phyloP scores from a whole-genome alignment of 2,113 vertebrate species.

The Ranitomeya imitator region DNA sequence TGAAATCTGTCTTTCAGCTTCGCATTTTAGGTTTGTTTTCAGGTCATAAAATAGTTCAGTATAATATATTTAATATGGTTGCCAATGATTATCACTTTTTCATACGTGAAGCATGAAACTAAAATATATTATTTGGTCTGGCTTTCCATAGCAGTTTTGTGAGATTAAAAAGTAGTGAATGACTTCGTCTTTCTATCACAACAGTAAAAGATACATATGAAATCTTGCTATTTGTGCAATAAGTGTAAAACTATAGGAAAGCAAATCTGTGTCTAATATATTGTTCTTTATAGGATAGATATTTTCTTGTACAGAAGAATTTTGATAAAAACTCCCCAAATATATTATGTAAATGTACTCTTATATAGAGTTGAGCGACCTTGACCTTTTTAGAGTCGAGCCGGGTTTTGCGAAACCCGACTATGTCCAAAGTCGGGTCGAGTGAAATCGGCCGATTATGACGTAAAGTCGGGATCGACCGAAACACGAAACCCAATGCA shows the following conservation, averaged over 20 bases:
- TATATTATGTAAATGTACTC: background rate
- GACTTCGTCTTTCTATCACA: background rate
- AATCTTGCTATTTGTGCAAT: background rate
- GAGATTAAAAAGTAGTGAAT: background rate
- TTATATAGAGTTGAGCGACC: too few relatives aligned
- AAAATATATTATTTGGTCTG: constrained; percentile 3
- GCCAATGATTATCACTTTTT: constrained; percentile 32
- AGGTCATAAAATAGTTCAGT: constrained; percentile 41
- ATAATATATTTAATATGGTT: constrained; percentile 22
- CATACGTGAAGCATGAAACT: constrained; percentile 11
- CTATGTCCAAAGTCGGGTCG: too few relatives aligned
- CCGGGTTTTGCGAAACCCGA: too few relatives aligned
- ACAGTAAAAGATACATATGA: background rate
- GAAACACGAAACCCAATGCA: too few relatives aligned
- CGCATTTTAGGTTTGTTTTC: constrained; percentile 33
- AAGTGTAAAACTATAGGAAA: background rate
- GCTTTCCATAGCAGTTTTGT: background rate
- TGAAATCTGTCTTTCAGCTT: constrained; percentile 23
- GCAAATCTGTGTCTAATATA: background rate
- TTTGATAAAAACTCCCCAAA: background rate
- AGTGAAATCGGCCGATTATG: too few relatives aligned
- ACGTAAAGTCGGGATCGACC: too few relatives aligned
- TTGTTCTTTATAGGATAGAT: background rate
- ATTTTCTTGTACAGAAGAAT: background rate
- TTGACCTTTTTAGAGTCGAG: too few relatives aligned